These are phyloP conservation scores for Prinia subflava DNA, from an alignment of 2,113 vertebrate species.

Conservation along the genomic window DNA sequence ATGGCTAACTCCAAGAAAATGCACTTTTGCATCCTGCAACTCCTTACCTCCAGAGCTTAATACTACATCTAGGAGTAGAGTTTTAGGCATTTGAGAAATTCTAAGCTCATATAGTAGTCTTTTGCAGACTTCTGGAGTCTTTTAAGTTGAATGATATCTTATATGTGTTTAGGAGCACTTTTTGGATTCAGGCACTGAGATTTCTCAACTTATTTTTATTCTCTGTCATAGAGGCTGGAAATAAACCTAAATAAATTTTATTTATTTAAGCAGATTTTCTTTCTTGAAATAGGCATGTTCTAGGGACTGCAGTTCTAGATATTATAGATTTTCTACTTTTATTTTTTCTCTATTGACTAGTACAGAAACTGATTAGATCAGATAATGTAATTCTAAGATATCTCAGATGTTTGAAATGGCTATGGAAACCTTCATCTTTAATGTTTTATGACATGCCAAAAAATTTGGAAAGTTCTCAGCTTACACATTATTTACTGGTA, in stretches of 20 bases:
- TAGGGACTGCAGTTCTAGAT: neutral
- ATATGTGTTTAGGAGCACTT: neutral
- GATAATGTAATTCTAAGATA: neutral
- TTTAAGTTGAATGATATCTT: neutral
- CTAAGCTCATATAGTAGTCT: neutral
- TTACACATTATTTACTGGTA: neutral
- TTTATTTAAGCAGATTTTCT: neutral
- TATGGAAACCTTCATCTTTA: neutral
- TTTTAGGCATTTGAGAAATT: neutral
- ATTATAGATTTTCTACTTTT: neutral
- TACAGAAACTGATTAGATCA: neutral
- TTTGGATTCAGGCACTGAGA: neutral
- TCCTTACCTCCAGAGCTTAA: neutral
- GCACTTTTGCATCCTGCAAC: neutral
- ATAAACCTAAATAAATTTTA: neutral
- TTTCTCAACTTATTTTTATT: neutral
- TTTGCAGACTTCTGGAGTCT: neutral
- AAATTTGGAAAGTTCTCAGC: neutral
- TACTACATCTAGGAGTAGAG: neutral
- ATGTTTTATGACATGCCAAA: neutral
- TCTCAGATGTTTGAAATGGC: neutral
- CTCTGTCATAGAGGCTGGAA: neutral
- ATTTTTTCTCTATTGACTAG: neutral
- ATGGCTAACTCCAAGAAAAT: neutral
- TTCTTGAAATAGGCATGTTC: neutral